Base-by-base conservation (phyloP, 2,113 vertebrate species). In the Coptodon bakossiorum region DNA sequence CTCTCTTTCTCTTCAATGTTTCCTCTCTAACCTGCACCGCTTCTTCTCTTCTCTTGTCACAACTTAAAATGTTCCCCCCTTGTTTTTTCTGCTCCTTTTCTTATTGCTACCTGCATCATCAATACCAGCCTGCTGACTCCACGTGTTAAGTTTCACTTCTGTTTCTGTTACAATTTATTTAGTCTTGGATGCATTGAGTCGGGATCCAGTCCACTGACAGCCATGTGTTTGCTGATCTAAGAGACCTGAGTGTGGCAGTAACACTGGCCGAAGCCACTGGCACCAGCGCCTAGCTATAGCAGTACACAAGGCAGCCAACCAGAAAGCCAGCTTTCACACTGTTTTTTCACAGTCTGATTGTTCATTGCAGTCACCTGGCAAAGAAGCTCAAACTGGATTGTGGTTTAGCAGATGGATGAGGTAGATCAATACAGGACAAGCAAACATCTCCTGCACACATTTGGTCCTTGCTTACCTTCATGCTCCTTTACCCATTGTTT, bases 161-260 rank as follows among this genome's bases (percentile, higher is more conserved):
- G 43, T 88, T 91, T 88, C 88, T 73, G 31, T 53, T 88, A 61
- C 45, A 79, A 88, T 93, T 84, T 22, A 24, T 87, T 84, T 87
- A 4, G 27, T 86, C 86, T 38, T 73, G 50, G 80, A 89, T 43
- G 73, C 36, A 6, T 57, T 54, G 63, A 43, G 78, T 63, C 13
- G 6, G 84, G 80, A 92, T 90, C 81, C 86, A 82, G 71, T 80
- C 90, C 48, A 36, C 89, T 86, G 92, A 91, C 93, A 84, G 88
- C 94, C 94, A 94, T 95, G 93, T 95, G 93, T 92, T 92, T 90
- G 82, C 82, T 22, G 88, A 92, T 92, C 85, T 92, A 92, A 94
- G 84, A 79, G 83, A 38, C 54, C 88, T 80, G 84, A 86, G 45
- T 71, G 43, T 85, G 80, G 76, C 81, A 78, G 73, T 66, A 85